Conservation (phyloP, 2,888 invertebrate species). For the Chydorus sphaericus region DNA sequence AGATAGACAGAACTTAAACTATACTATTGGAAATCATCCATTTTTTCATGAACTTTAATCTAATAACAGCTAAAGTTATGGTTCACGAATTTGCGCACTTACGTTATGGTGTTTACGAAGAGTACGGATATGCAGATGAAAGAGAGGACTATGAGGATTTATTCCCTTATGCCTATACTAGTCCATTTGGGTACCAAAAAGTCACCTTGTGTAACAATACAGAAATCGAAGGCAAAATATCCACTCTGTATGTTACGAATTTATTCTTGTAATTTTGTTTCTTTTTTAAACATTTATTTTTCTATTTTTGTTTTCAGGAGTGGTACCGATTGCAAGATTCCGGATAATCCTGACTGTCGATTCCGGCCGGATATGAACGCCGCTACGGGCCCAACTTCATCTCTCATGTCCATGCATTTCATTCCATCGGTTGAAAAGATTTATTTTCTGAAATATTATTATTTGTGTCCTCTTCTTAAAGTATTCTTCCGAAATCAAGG, state of each 20-base stretch:
- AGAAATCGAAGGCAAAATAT: background rate
- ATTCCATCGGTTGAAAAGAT: background rate
- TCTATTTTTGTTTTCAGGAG: background rate
- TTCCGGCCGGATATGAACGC: background rate
- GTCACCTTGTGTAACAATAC: background rate
- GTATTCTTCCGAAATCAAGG: too few relatives aligned
- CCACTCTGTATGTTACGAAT: background rate
- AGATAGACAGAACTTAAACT: background rate
- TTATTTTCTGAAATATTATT: background rate
- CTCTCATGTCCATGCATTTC: constrained; percentile 7
- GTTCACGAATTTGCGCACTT: background rate
- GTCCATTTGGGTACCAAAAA: background rate
- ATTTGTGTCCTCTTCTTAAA: background rate
- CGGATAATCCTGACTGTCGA: too few relatives aligned
- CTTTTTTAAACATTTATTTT: too few relatives aligned
- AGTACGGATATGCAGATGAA: background rate
- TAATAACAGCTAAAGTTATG: background rate
- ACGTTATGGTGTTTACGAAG: constrained; percentile 4
- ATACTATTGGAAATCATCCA: too few relatives aligned
- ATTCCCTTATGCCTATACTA: background rate
- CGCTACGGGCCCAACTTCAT: background rate
- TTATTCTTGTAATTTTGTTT: too few relatives aligned
- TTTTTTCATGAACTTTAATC: too few relatives aligned
- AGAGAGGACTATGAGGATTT: background rate
- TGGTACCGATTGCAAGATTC: background rate